Evolutionary conservation across 2,888 invertebrate genomes (phyloP).

Genomic region (Drosophila neotestacea): DNA sequence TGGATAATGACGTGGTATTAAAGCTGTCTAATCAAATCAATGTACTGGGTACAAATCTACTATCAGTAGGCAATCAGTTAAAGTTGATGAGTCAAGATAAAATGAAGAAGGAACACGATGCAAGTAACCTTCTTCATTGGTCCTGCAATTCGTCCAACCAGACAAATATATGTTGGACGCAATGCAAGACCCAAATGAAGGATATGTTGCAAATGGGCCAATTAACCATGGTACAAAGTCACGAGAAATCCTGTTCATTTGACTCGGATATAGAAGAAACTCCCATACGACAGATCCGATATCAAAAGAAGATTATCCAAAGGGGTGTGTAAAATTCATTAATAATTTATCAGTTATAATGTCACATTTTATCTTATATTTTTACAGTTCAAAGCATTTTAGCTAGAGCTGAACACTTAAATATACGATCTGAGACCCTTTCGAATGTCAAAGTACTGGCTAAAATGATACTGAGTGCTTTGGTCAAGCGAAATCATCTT

Average conservation of each 20-base stretch:
- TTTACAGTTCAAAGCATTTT: constrained; percentile 41
- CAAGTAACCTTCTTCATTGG: constrained; percentile 7
- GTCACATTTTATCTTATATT: neutral
- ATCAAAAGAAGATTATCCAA: constrained; percentile 21
- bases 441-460: constrained; percentile 31
- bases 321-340: constrained; percentile 9
- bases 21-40: constrained; percentile 5
- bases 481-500: constrained; percentile 15
- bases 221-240: neutral
- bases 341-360: neutral
- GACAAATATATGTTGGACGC: constrained; percentile 30
- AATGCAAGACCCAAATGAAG: constrained; percentile 26
- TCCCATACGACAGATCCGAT: constrained; percentile 9
- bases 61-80: constrained; percentile 31
- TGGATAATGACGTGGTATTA: neutral
- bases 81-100: constrained; percentile 13
- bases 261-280: neutral
- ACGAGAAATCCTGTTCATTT: neutral
- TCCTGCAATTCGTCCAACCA: constrained; percentile 41
- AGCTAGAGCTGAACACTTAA: constrained; percentile 15
- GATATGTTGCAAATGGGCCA: neutral
- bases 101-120: neutral
- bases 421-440: constrained; percentile 11
- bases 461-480: constrained; percentile 14
- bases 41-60: constrained; percentile 10